A percentile compares a stretch with the other conserved stretches of the same genome.
These are phyloP conservation scores for Phylloscopus trochilus DNA, from an alignment of 2,113 vertebrate genomes.

Conservation along the genomic window DNA sequence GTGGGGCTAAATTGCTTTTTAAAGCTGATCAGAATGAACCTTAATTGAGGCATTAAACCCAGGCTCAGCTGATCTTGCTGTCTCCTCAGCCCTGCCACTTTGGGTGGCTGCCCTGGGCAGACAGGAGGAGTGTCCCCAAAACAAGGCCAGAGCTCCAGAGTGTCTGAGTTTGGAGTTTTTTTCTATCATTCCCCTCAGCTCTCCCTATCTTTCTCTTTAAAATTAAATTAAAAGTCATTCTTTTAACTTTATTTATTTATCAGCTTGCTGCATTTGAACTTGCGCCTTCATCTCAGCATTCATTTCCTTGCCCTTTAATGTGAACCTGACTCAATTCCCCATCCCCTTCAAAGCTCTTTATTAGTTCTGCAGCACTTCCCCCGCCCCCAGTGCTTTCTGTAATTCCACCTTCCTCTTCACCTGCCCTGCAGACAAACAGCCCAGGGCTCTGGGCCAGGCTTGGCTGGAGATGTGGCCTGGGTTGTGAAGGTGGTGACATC, in stretches of 20 bases:
- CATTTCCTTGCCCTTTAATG: slow-evolving; percentile 29
- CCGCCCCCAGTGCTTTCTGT: background rate
- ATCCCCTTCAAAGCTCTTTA: slow-evolving; percentile 24
- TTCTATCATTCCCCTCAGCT: background rate
- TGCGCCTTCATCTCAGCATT: slow-evolving; percentile 28
- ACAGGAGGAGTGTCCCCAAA: background rate
- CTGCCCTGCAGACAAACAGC: background rate
- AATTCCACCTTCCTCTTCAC: background rate
- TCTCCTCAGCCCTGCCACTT: background rate
- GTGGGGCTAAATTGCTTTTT: slow-evolving; percentile 47
- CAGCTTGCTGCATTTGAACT: background rate
- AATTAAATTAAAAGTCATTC: slow-evolving; percentile 22
- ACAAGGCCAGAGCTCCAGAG: background rate
- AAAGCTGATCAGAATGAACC: slow-evolving; percentile 40
- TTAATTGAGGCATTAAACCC: slow-evolving; percentile 68
- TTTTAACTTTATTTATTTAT: slow-evolving; percentile 47
- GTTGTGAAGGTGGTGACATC: background rate
- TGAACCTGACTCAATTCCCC: slow-evolving; percentile 25
- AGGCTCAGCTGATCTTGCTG: background rate
- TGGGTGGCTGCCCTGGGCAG: background rate
- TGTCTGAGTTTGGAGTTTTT: background rate
- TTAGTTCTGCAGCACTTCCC: background rate
- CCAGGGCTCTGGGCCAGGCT: background rate
- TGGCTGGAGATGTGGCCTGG: background rate
- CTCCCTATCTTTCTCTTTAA: background rate